Percentiles rank a stretch among this genome's conserved stretches.
These are phyloP conservation scores for Percina caprodes DNA, from an alignment of 2,113 vertebrate species.

Conservation along the genomic window DNA sequence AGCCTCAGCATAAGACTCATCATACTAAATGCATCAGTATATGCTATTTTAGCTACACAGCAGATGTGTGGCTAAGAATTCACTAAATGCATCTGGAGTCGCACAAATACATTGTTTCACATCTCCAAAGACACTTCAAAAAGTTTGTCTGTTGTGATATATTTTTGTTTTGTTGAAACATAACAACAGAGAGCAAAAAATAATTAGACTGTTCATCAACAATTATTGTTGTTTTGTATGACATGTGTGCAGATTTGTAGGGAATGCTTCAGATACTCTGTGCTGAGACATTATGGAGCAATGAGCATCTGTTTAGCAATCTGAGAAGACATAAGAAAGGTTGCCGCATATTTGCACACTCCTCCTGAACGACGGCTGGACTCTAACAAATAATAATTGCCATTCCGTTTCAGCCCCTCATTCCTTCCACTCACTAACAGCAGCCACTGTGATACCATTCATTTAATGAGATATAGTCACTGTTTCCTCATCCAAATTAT, in stretches of 20 bases:
- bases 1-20: background rate
- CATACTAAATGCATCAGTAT: background rate
- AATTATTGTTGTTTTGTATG: slow-evolving; percentile 34
- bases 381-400: slow-evolving; percentile 51
- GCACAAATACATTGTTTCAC: background rate
- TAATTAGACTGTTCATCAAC: slow-evolving; percentile 8
- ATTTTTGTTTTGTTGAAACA: slow-evolving; percentile 12
- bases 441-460: slow-evolving; percentile 55
- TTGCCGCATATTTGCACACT: slow-evolving; percentile 51
- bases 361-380: slow-evolving; percentile 25
- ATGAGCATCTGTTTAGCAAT: slow-evolving; percentile 49
- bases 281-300: slow-evolving; percentile 24
- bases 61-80: background rate
- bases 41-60: background rate
- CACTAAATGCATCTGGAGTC: background rate
- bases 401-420: slow-evolving; percentile 12
- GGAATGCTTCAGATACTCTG: slow-evolving; percentile 26
- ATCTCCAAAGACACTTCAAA: background rate
- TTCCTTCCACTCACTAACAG: slow-evolving; percentile 36
- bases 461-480: slow-evolving; percentile 73
- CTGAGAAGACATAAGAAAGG: slow-evolving; percentile 53
- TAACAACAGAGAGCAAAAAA: background rate
- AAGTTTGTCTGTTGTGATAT: background rate
- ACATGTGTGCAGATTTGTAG: slow-evolving; percentile 41
- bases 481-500: slow-evolving; percentile 71